Evolutionary conservation across 2,888 invertebrate species (phyloP), one percentile per base, ranked within the genome.

Genomic region (Oscheius sp.): DNA sequence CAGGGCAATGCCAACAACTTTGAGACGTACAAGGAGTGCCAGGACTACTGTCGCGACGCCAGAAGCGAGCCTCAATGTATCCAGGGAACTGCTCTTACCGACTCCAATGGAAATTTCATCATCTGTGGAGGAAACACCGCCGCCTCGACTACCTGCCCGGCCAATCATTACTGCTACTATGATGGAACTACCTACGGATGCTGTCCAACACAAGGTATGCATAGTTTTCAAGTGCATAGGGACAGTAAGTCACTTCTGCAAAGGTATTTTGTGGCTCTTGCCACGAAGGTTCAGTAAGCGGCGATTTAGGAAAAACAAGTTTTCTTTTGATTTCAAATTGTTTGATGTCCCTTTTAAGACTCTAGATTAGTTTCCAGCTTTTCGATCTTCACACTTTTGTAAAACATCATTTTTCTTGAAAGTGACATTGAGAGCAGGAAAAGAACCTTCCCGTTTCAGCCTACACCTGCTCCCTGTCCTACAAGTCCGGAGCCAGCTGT

Each of bases 121-220:
- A 84, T 88, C 75, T 89, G 89, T 73, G 89, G 88, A 29, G 81
- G 84, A 66, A 83, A 81, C 0, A 80, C 84, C 2, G 82, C 83
- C 21, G 81, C 83, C 2, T 85, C 87, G 42, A 84, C 86, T 11
- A 87, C 87, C 48, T 89, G 89, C 65, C 87, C 89, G 37, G 87
- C 87, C 65, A 87, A 87, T 74, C 87, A 89, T 73, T 87, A 88
- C 79, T 89, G 89, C 76, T 87, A 89, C 76, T 89, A 86, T 70
- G 88, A 89, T 74, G 88, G 88, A 47, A 87, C 86, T 29, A 88
- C 88, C 3, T 89, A 89, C 63, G 89, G 88, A 74, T 88, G 88
- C 74, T 88, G 88, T 68, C 87, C 88, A 11, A 88, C 87, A 11
- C 88, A 88, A 74, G 81, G 85, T 84, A 53, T 7, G 53, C 58